phyloP scores from a whole-genome alignment of 2,113 vertebrate species.

The Mormoops blainvillei region DNA sequence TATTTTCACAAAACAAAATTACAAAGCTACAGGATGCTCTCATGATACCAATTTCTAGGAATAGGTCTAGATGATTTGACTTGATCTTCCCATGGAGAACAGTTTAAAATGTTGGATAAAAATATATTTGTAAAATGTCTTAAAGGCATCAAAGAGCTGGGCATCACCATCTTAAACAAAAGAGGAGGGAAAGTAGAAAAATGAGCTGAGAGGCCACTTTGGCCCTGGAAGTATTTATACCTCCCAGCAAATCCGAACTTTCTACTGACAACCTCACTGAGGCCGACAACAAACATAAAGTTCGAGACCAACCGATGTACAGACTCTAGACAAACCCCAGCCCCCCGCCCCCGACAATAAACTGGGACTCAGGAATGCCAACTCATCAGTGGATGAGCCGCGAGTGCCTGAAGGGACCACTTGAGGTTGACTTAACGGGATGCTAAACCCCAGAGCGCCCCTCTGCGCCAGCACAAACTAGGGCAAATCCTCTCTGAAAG shows the following conservation, averaged over 20 bases:
- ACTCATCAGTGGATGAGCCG: neutral
- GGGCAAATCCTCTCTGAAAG: neutral
- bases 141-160: neutral
- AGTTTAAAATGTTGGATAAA: neutral
- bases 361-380: neutral
- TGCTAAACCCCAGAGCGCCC: neutral
- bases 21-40: neutral
- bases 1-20: neutral
- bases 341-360: neutral
- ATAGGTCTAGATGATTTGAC: neutral
- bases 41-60: neutral
- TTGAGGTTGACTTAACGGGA: neutral
- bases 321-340: neutral
- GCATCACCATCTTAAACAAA: neutral
- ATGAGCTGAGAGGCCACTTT: neutral
- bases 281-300: neutral
- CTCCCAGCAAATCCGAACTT: neutral
- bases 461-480: neutral
- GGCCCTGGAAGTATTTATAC: neutral
- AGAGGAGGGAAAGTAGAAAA: neutral
- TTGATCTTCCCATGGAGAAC: neutral
- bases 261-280: neutral
- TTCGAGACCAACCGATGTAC: neutral
- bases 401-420: too few species aligned
- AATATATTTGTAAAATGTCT: neutral